Base-by-base conservation (phyloP, 2,888 invertebrate genomes). In the Seladonia tumulorum region DNA sequence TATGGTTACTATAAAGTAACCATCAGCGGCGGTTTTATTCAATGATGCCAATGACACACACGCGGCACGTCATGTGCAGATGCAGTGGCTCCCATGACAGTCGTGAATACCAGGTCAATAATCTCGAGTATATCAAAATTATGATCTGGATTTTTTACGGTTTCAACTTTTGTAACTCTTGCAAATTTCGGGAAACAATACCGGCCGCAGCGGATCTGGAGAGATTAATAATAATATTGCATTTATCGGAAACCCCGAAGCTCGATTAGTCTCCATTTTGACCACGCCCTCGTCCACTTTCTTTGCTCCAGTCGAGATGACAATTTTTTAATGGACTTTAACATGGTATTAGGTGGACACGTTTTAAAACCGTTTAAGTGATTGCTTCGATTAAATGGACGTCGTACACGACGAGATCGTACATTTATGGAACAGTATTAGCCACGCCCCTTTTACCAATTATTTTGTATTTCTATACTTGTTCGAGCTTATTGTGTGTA, bases 21-120 rank as follows among this genome's bases (percentile, higher is more conserved):
- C 74, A 77, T 84, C 86, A 74, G 75, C 73, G 75, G 73, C 75
- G 85, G 81, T 81, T 88, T 88, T 84, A 89, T 88, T 88, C 85
- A 89, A 87, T 88, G 88, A 85, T 88, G 87, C 83, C 89, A 88
- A 87, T 88, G 89, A 88, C 89, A 89, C 87, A 89, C 85, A 29
- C 18, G 63, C 74, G 76, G 78, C 79, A 71, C 79, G 82, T 83
- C 79, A 79, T 83, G 63, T 66, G 60, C 76, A 66, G 45, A 45
- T n/a, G 60, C 89, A 89, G 88, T 74, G 88, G 53, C 29, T 82
- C 88, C 88, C 88, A 81, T 45, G 25, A 25, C 29, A 16, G 42
- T 12, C 39, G 10, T 1, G n/a, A 42, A 42, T 39, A 70, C n/a
- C 70, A 14, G n/a, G 70, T 70, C 70, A n/a, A 57, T 57, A 57